Base-by-base conservation (phyloP, 64 coral and sea anemone species). In the Montipora capricornis region DNA sequence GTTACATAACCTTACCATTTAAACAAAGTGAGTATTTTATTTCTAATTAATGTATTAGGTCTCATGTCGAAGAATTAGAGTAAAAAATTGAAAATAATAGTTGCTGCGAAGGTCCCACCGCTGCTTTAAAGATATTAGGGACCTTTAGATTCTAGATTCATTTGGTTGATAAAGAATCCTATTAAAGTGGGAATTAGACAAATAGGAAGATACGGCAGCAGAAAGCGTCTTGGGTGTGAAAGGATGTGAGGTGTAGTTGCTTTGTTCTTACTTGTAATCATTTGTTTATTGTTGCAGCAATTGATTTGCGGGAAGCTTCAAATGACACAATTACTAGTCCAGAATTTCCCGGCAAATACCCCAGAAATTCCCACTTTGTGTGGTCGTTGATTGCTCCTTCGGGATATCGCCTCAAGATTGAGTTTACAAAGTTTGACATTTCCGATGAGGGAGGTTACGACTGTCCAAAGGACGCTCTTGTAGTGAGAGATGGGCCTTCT, bases 351-450 rank as follows among this genome's bases (percentile, higher is more conserved):
- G 82, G 82, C 17, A 86, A 9, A 73, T 86, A 86, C 47, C 82
- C 82, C 10, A 71, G 44, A 66, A 86, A 86, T 86, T 86, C 82
- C 5, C 24, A 71, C 67, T 86, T 86, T 46, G 19, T 4, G 44
- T 86, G 82, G 82, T 71, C 64, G 19, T 44, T 86, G 66, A 44
- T 86, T 73, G 62, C 64, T 73, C 82, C 82, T 17, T 71, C 82
- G 1, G 82, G 60, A 86, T 86, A 49, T 71, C 82, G 82, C 45
- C 49, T 86, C 45, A 86, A 86, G 47, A 86, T 86, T 22, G 17
- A 86, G 51, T 86, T 86, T 46, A 19, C 66, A 1, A 86, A 86
- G 82, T 20, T 86, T 48, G 66, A 86, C 44, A 50, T 86, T 20
- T 17, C 2, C 2, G 29, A 29, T 29, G 29, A 29, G 1, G 29